Evolutionary conservation across 2,888 invertebrate species (phyloP).

Genomic region (Girardia tigrina): DNA sequence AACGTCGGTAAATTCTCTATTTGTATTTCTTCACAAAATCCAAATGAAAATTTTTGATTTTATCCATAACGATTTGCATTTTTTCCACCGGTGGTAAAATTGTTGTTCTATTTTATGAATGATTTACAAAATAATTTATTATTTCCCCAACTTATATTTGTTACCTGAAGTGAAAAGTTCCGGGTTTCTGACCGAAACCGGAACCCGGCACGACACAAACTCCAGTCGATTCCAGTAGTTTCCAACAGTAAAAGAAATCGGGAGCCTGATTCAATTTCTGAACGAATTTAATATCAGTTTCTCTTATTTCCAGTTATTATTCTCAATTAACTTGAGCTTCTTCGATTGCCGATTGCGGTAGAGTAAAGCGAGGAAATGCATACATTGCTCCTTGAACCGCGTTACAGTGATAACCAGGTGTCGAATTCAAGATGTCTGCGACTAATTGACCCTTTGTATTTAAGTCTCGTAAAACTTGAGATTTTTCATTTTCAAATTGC

Average conservation of each 20-base stretch:
- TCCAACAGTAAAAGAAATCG: constrained; percentile 81
- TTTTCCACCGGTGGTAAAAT: constrained; percentile 76
- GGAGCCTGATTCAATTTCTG: constrained; percentile 53
- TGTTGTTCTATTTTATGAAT: constrained; percentile 61
- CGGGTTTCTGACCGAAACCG: constrained; percentile 83
- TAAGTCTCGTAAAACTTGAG: constrained; percentile 62
- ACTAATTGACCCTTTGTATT: constrained; percentile 68
- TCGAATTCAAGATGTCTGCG: constrained; percentile 71
- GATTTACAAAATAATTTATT: too few species aligned
- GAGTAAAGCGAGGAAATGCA: constrained; percentile 72
- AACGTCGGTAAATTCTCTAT: too few species aligned
- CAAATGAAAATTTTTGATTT: constrained; percentile 68
- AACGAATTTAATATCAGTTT: not conserved
- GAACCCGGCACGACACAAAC: constrained; percentile 78
- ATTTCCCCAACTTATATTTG: too few species aligned
- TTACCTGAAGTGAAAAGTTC: constrained; percentile 71
- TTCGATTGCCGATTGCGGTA: constrained; percentile 69
- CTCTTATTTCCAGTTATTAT: not conserved
- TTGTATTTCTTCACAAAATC: constrained; percentile 59
- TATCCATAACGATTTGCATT: constrained; percentile 66
- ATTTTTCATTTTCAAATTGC: constrained; percentile 62
- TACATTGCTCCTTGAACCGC: constrained; percentile 87
- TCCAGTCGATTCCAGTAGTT: constrained; percentile 70
- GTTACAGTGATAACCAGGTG: constrained; percentile 76
- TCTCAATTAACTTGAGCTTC: constrained; percentile 63